phyloP scores from a whole-genome alignment of 1,140 invertebrate genomes.

The Caenorhabditis latens region DNA sequence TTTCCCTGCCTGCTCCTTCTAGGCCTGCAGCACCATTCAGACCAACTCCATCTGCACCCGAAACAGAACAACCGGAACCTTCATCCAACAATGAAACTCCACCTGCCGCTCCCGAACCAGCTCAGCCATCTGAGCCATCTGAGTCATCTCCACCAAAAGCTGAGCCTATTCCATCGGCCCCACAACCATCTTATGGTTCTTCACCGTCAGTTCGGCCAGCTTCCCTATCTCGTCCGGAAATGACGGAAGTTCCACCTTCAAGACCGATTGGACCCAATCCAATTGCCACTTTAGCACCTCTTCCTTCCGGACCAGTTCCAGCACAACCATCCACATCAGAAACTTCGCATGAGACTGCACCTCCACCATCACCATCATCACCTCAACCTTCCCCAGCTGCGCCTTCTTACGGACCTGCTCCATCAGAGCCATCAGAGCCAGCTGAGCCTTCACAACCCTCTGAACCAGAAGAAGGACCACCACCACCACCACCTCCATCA shows the following conservation, averaged over 20 bases:
- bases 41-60: not conserved
- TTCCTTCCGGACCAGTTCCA: not conserved
- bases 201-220: not conserved
- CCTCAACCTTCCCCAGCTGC: conserved; percentile 5
- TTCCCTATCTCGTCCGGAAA: not conserved
- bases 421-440: conserved; percentile 9
- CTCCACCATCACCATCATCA: conserved; percentile 8
- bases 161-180: not conserved
- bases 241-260: not conserved
- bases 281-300: not conserved
- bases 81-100: not conserved
- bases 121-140: not conserved
- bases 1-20: conserved; percentile 27
- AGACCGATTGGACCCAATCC: not conserved
- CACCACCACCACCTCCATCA: not conserved
- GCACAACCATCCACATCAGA: not conserved
- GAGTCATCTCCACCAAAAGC: not conserved
- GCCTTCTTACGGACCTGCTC: not conserved
- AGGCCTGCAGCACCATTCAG: not conserved
- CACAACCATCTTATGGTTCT: conserved; percentile 1
- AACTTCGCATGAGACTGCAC: conserved; percentile 24
- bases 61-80: too few relatives aligned
- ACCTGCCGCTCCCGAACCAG: not conserved
- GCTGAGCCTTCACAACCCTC: not conserved
- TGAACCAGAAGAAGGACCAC: not conserved